phyloP scores from a whole-genome alignment of 2,113 vertebrate genomes.

The Ciconia stormi region DNA sequence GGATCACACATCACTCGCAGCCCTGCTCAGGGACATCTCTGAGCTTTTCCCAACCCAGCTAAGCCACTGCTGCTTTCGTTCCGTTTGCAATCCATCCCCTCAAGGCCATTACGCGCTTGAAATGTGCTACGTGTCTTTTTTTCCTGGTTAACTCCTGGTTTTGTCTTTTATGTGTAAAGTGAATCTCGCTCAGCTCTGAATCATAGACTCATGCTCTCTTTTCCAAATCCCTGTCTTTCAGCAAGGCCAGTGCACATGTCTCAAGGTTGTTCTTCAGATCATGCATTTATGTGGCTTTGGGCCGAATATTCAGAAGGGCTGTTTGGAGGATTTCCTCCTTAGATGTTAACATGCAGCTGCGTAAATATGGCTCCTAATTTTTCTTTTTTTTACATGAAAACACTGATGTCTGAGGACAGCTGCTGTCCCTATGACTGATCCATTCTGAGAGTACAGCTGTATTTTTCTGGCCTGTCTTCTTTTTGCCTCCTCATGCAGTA shows the following conservation, averaged over 20 bases:
- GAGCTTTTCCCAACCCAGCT: neutral
- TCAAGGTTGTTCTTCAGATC: neutral
- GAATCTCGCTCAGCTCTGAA: neutral
- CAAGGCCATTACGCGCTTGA: neutral
- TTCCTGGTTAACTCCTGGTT: neutral
- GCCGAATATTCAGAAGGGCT: neutral
- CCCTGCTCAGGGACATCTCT: neutral
- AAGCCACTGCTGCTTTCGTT: neutral
- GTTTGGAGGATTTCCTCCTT: neutral
- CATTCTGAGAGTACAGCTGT: neutral
- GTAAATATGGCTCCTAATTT: neutral
- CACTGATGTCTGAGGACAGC: neutral
- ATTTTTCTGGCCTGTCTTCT: neutral
- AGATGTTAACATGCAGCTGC: neutral
- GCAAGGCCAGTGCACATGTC: neutral
- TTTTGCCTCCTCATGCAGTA: neutral
- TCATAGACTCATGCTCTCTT: neutral
- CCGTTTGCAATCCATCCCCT: neutral
- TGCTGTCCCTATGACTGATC: neutral
- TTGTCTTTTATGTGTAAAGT: neutral
- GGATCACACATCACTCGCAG: neutral
- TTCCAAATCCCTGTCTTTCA: neutral
- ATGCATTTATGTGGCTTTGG: neutral
- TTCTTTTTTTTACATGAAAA: neutral
- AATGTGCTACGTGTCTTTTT: neutral